phyloP scores from a whole-genome alignment of 2,888 invertebrate species.

The Eilema caniola region DNA sequence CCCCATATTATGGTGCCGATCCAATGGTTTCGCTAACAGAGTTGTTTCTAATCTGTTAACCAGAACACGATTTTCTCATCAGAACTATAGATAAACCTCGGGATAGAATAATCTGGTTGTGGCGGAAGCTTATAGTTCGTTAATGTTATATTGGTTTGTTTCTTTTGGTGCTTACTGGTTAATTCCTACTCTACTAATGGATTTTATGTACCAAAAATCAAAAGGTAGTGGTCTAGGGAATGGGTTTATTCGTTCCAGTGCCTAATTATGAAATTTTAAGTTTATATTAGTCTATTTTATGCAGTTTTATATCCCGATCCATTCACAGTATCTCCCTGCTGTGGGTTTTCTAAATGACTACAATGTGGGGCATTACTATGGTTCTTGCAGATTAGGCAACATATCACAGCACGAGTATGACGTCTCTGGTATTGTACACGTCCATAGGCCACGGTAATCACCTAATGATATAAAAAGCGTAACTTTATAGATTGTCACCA shows the following conservation, averaged over 20 bases:
- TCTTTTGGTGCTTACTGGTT: slow-evolving; percentile 20
- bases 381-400: too few species aligned
- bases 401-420: too few species aligned
- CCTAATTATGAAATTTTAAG: neutral
- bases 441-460: too few species aligned
- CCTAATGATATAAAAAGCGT: too few species aligned
- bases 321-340: too few species aligned
- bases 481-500: too few species aligned
- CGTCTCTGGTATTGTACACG: too few species aligned
- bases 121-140: slow-evolving; percentile 50
- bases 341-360: too few species aligned
- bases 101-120: slow-evolving; percentile 50
- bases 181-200: neutral
- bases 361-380: too few species aligned
- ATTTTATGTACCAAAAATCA: neutral
- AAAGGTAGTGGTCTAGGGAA: neutral
- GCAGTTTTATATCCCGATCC: too few species aligned
- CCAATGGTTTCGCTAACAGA: slow-evolving; percentile 41
- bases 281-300: neutral
- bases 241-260: neutral
- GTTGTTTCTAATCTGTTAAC: slow-evolving; percentile 50
- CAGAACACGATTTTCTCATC: slow-evolving; percentile 60
- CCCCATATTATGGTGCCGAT: slow-evolving; percentile 26
- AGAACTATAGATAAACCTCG: slow-evolving; percentile 51
- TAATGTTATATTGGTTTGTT: slow-evolving; percentile 38